phyloP scores from a whole-genome alignment of 2,113 vertebrate species.

The Ginglymostoma cirratum region DNA sequence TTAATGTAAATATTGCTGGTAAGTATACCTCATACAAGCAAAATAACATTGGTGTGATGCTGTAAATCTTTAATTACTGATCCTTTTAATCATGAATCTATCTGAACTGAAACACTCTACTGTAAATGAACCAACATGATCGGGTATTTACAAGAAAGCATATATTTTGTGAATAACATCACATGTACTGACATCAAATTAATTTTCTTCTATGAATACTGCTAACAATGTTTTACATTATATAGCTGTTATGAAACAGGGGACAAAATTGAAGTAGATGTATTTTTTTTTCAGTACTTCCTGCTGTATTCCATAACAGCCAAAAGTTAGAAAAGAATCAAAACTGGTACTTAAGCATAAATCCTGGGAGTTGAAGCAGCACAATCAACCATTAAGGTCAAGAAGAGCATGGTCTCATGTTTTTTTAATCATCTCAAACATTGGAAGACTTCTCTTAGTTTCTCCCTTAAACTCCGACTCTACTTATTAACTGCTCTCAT shows the following conservation, averaged over 20 bases:
- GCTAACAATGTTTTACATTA: background rate
- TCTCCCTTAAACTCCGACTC: background rate
- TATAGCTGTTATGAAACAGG: background rate
- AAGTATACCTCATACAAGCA: background rate
- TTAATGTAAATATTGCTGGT: slow-evolving; percentile 6
- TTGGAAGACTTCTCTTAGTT: background rate
- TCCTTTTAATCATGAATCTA: background rate
- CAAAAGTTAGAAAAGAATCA: background rate
- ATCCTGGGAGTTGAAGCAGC: background rate
- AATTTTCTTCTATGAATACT: background rate
- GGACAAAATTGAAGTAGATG: background rate
- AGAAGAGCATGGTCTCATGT: background rate
- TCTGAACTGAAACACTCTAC: background rate
- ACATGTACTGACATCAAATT: background rate
- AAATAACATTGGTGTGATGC: background rate
- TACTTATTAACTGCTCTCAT: background rate
- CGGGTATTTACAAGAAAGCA: background rate
- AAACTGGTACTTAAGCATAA: no score
- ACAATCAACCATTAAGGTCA: background rate
- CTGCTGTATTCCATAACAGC: background rate
- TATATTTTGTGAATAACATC: background rate
- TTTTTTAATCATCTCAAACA: background rate
- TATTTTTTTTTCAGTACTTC: background rate
- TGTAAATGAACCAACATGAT: background rate
- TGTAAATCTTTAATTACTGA: background rate